Evolutionary conservation across 2,113 vertebrate genomes (phyloP).

Genomic region (Elachura formosa): DNA sequence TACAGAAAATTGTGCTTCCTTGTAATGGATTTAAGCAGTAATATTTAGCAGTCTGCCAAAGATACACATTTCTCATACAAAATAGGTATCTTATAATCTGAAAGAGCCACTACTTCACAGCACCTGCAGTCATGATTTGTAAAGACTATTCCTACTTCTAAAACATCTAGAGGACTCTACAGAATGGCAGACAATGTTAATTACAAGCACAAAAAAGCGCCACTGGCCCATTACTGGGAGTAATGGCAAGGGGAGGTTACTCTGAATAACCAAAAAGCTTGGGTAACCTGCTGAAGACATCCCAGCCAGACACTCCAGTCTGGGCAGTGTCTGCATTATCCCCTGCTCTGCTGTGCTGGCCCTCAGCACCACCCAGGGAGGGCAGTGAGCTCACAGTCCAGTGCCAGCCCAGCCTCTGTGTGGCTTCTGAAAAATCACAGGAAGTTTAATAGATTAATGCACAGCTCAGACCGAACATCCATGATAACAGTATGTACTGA

Average conservation of each 20-base stretch:
- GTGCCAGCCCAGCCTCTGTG: background rate
- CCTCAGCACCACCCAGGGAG: background rate
- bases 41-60: slow-evolving; percentile 72
- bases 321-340: accelerated
- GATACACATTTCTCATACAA: slow-evolving; percentile 64
- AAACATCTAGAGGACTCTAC: background rate
- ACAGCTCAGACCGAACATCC: background rate
- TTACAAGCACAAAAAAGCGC: background rate
- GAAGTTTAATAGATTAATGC: background rate
- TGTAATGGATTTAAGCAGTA: slow-evolving; percentile 73
- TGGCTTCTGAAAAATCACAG: background rate
- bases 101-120: background rate
- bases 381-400: background rate
- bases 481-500: accelerated
- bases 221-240: background rate
- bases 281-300: background rate
- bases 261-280: background rate
- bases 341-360: background rate
- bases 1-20: slow-evolving; percentile 73
- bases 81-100: slow-evolving; percentile 42
- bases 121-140: background rate
- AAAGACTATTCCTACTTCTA: background rate
- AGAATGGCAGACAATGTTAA: background rate
- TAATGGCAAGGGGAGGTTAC: background rate
- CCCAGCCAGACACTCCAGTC: background rate